Base-by-base conservation (phyloP, 2,113 vertebrate genomes). In the Halichoeres trimaculatus region DNA sequence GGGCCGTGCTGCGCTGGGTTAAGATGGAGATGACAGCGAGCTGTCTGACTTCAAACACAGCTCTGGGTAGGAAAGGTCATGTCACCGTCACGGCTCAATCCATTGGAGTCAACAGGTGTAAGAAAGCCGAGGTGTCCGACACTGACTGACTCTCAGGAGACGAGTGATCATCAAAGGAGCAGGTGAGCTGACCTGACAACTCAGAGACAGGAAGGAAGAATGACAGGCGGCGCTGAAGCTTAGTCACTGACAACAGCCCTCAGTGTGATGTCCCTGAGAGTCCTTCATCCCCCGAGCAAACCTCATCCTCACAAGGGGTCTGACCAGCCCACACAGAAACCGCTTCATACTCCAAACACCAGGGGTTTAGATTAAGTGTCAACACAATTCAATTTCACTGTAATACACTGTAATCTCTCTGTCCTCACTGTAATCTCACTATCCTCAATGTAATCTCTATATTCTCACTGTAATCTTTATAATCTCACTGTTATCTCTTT, bases 21-120 rank as follows among this genome's bases (percentile, higher is more conserved):
- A 51, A 67, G 80, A 69, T 66, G 48, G 38, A 50, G 48, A 79
- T 52, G 73, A 64, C 62, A 70, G 73, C 8, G 45, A 70, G 52
- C 45, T 13, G 41, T 14, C 22, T 12, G 65, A 36, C 48, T 45
- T 47, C 43, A 62, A 48, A 58, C 53, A 12, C 38, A 43, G 65
- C 75, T 75, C 47, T 40, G 30, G 36, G 35, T 56, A 35, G 52
- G 65, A 60, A 66, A 84, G 83, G 85, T 85, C 80, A 70, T 24
- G 47, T 16, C 34, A 11, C 2, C 26, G 60, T 57, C 38, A 43
- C 48, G 24, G 17, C 50, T 22, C 16, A 52, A 64, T 50, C 54
- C 13, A 41, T 24, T 55, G 53, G 73, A 67, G 56, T 40, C 51
- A 63, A 53, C 59, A 36, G 50, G 63, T 50, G 52, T 40, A 12